Conservation (phyloP, 2,797 vertebrate species). For the Manis javanica region DNA sequence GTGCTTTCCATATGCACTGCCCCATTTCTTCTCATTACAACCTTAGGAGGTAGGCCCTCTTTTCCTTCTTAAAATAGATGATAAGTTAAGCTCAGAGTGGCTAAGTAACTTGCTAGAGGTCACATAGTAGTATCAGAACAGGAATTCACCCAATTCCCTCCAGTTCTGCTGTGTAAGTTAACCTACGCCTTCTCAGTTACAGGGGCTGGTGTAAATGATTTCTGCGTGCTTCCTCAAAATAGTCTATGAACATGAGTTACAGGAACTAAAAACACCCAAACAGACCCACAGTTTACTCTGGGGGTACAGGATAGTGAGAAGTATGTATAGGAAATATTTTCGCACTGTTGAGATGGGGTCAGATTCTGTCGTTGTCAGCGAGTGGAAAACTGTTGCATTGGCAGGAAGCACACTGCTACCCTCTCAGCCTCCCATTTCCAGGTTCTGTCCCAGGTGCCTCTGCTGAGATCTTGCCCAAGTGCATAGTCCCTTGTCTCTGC, state of each 20-base stretch:
- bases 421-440: neutral
- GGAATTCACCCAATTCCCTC: neutral
- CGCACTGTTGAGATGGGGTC: neutral
- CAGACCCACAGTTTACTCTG: neutral
- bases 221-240: neutral
- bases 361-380: neutral
- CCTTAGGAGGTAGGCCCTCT: neutral
- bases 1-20: neutral
- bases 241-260: neutral
- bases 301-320: neutral
- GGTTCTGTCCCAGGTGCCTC: neutral
- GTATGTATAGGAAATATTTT: neutral
- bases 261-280: neutral
- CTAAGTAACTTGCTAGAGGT: neutral
- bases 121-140: neutral
- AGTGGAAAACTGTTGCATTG: neutral
- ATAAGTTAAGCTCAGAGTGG: neutral
- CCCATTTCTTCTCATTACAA: neutral
- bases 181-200: neutral
- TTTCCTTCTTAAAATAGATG: neutral
- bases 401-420: rapidly evolving
- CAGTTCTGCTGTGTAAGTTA: neutral
- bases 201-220: neutral
- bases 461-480: neutral
- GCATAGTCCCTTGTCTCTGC: neutral